These are phyloP conservation scores for Apteryx mantelli DNA, from an alignment of 2,113 vertebrate species.

Conservation along the genomic window DNA sequence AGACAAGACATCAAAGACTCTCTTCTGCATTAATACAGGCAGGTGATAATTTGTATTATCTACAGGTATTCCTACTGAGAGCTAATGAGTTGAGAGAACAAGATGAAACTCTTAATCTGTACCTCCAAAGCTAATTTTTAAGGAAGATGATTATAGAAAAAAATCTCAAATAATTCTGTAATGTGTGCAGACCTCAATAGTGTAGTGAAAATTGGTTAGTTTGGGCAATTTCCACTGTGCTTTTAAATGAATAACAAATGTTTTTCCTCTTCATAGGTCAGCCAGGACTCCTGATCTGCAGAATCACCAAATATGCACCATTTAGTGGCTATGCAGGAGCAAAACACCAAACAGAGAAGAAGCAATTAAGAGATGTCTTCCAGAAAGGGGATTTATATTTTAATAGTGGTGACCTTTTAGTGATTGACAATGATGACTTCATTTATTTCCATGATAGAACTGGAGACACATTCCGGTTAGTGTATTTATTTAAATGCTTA, in stretches of 20 bases:
- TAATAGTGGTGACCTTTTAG: conserved; percentile 89
- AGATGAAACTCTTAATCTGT: neutral
- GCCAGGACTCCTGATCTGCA: conserved; percentile 85
- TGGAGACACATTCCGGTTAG: conserved; percentile 91
- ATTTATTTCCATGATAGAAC: conserved; percentile 90
- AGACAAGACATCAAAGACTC: neutral
- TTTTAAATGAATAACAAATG: neutral
- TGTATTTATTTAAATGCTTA: neutral
- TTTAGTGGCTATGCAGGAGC: conserved; percentile 86
- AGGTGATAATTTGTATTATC: neutral
- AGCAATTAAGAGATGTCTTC: conserved; percentile 85
- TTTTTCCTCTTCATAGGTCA: conserved; percentile 77
- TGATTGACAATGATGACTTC: conserved; percentile 83
- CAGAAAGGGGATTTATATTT: conserved; percentile 88
- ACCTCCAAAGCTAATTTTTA: neutral
- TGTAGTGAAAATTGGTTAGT: neutral
- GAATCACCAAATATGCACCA: conserved; percentile 81
- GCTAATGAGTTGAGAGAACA: neutral
- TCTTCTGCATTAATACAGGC: neutral
- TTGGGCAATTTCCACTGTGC: neutral
- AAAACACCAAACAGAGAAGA: conserved; percentile 83
- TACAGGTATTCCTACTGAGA: neutral
- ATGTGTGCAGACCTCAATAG: neutral
- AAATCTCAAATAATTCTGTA: neutral
- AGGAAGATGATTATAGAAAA: neutral